Evolutionary conservation across 2,797 vertebrate genomes (phyloP).

Genomic region (Threskiornis aethiopicus): DNA sequence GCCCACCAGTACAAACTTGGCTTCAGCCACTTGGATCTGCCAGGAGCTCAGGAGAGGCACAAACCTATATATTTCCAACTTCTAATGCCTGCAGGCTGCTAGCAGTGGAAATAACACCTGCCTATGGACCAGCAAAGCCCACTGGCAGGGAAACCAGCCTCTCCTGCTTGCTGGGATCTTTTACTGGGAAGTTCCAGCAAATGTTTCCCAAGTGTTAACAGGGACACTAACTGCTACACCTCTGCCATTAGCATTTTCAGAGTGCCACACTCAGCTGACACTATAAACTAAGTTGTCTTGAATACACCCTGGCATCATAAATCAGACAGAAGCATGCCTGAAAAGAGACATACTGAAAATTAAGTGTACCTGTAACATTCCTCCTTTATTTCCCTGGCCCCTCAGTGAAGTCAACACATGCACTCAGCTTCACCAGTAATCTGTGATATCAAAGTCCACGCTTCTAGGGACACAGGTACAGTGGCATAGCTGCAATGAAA

Average conservation of each 20-base stretch:
- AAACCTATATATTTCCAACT: neutral
- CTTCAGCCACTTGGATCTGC: neutral
- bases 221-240: neutral
- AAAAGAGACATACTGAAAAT: neutral
- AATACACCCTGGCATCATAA: neutral
- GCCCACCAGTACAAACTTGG: neutral
- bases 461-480: neutral
- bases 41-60: neutral
- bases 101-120: neutral
- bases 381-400: neutral
- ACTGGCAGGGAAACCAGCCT: neutral
- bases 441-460: conserved; percentile 19
- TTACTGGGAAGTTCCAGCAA: neutral
- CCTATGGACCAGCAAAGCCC: neutral
- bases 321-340: neutral
- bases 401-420: neutral
- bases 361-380: neutral
- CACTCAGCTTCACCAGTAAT: neutral
- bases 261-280: neutral
- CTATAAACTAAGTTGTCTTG: neutral
- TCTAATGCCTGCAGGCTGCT: neutral
- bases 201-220: neutral
- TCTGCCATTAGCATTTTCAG: neutral
- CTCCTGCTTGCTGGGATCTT: neutral
- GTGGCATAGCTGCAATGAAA: neutral